These are phyloP conservation scores for Poeciliopsis paucimaculata DNA, from an alignment of 2,797 vertebrate genomes.

Conservation along the genomic window DNA sequence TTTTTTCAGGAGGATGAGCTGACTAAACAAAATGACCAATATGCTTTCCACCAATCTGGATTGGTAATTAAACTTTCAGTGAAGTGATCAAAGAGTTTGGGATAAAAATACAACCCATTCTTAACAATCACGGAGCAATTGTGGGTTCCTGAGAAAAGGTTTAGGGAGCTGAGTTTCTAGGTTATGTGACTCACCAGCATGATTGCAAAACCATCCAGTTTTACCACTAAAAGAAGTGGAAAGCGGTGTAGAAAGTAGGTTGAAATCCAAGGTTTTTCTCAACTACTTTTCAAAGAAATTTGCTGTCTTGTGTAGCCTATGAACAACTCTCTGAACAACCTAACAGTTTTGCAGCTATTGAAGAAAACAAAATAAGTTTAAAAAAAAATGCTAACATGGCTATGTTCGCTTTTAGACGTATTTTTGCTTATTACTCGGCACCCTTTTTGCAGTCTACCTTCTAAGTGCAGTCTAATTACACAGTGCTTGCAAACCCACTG, in stretches of 20 bases:
- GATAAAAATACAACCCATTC: constrained; percentile 72
- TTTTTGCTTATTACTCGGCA: constrained; percentile 12
- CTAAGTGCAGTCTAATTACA: constrained; percentile 45
- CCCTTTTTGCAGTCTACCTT: constrained; percentile 26
- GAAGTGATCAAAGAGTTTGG: constrained; percentile 66
- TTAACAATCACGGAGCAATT: constrained; percentile 69
- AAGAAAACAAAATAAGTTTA: background rate
- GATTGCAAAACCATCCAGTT: constrained; percentile 72
- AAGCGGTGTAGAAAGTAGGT: constrained; percentile 43
- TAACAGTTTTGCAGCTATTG: background rate
- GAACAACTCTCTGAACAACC: background rate
- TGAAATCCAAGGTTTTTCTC: constrained; percentile 55
- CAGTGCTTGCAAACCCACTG: constrained; percentile 34
- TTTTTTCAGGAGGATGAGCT: constrained; percentile 34
- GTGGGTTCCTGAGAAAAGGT: constrained; percentile 59
- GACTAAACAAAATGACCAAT: constrained; percentile 28
- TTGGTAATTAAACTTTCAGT: constrained; percentile 64
- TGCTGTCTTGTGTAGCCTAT: constrained; percentile 27
- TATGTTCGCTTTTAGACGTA: background rate
- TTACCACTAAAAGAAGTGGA: constrained; percentile 44
- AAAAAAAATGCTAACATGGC: background rate
- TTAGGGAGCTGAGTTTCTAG: constrained; percentile 58
- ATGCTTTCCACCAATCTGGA: constrained; percentile 61
- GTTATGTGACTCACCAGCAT: constrained; percentile 70
- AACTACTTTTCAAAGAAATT: constrained; percentile 19